Evolutionary conservation across 2,113 vertebrate species (phyloP).

Genomic region (Alectura lathami): DNA sequence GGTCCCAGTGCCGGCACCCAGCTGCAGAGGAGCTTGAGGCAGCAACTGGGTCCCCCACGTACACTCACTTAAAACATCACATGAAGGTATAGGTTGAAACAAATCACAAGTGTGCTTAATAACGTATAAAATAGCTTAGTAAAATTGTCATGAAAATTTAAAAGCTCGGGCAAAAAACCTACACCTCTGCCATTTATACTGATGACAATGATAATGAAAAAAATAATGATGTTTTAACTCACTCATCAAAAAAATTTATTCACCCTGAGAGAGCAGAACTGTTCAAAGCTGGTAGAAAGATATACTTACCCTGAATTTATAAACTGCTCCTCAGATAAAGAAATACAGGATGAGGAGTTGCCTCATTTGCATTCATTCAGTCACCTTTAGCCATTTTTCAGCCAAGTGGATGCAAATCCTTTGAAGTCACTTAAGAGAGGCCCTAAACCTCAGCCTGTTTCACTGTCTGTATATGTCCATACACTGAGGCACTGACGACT

Average conservation of each 20-base stretch:
- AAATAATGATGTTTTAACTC: conserved; percentile 71
- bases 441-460: neutral
- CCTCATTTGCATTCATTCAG: conserved; percentile 42
- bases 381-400: neutral
- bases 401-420: conserved; percentile 27
- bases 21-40: neutral
- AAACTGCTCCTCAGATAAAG: conserved; percentile 52
- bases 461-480: neutral
- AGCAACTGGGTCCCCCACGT: neutral
- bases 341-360: conserved; percentile 22
- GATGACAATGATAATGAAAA: conserved; percentile 72
- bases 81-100: conserved; percentile 53
- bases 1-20: neutral
- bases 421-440: neutral
- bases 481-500: fast-evolving
- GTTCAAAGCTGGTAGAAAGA: conserved; percentile 52
- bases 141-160: conserved; percentile 74
- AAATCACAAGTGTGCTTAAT: conserved; percentile 68
- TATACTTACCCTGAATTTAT: conserved; percentile 68
- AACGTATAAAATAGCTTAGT: conserved; percentile 69
- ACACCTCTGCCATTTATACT: conserved; percentile 66
- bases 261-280: conserved; percentile 54
- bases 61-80: conserved; percentile 40
- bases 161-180: conserved; percentile 57
- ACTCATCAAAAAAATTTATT: conserved; percentile 70